phyloP scores from a whole-genome alignment of 2,797 vertebrate species.

The Tokudaia tokunoshimensis region DNA sequence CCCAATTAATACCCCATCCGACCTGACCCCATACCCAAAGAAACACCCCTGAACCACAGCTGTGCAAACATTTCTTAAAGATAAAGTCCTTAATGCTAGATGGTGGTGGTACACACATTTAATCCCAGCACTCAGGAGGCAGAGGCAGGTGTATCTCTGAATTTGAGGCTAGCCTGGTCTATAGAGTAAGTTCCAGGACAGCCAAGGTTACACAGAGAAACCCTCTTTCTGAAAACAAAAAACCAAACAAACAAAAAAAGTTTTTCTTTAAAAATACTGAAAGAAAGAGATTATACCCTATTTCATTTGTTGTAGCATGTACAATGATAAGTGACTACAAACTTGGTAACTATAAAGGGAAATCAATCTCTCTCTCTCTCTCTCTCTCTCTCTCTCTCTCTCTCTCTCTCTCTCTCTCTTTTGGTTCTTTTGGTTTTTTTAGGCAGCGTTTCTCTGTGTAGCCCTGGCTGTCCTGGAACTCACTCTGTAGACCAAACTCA shows the following conservation, averaged over 20 bases:
- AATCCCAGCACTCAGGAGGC: background rate
- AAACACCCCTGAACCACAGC: too few species aligned
- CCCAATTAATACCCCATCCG: too few species aligned
- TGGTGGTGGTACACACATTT: background rate
- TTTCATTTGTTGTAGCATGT: background rate
- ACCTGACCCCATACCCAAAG: too few species aligned
- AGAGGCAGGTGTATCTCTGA: background rate
- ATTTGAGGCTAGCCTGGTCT: background rate
- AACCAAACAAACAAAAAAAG: background rate
- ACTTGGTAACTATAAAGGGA: background rate
- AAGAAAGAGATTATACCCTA: background rate
- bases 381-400: too few species aligned
- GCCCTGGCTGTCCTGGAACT: too few species aligned
- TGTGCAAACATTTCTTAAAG: too few species aligned
- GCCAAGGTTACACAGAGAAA: background rate
- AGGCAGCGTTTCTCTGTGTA: too few species aligned
- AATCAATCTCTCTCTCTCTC: too few species aligned
- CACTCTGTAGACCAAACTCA: too few species aligned
- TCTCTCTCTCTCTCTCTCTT: too few species aligned
- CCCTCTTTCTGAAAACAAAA: background rate
- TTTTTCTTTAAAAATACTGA: background rate
- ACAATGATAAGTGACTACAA: slow-evolving; percentile 27
- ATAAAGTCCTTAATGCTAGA: background rate
- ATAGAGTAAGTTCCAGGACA: background rate
- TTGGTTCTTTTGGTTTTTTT: too few species aligned